A percentile compares a stretch with the other conserved stretches of the same genome.
These are phyloP conservation scores for Chiridota heheva DNA, from an alignment of 35 echinoderm and acorn worm genomes.

Conservation along the genomic window DNA sequence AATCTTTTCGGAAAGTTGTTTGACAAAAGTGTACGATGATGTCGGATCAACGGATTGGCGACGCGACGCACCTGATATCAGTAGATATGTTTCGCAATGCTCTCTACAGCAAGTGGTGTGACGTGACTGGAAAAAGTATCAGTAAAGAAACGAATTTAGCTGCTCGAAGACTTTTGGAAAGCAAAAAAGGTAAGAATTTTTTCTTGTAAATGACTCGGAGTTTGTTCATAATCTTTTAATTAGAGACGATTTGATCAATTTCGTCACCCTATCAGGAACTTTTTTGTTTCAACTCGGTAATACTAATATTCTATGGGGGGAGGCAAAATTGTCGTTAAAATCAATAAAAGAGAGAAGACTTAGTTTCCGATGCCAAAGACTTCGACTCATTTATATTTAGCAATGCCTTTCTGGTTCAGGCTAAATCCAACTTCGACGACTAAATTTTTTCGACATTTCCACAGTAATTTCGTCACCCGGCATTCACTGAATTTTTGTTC, in stretches of 20 bases:
- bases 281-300: not conserved
- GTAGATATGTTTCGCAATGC: slow-evolving; percentile 94
- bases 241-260: too few species aligned
- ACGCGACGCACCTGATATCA: slow-evolving; percentile 32
- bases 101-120: slow-evolving; percentile 98
- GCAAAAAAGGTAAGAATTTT: slow-evolving; percentile 86
- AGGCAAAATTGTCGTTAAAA: not conserved
- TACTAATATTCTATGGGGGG: not conserved
- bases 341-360: not conserved
- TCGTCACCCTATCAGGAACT: not conserved
- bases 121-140: slow-evolving; percentile 79
- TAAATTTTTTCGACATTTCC: too few species aligned
- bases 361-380: not conserved
- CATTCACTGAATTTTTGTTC: too few species aligned
- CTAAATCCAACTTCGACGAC: too few species aligned
- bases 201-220: not conserved
- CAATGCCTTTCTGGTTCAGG: too few species aligned
- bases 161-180: slow-evolving; percentile 75
- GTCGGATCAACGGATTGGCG: slow-evolving; percentile 31
- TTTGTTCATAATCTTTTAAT: too few species aligned
- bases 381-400: too few species aligned
- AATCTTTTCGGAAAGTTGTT: slow-evolving; percentile 14
- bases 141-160: slow-evolving; percentile 66
- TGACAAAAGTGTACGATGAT: slow-evolving; percentile 44
- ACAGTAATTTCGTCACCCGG: too few species aligned